Evolutionary conservation across 1,140 invertebrate genomes (phyloP), one percentile per base, ranked within the genome.

Genomic region (Heliconius hermathena): DNA sequence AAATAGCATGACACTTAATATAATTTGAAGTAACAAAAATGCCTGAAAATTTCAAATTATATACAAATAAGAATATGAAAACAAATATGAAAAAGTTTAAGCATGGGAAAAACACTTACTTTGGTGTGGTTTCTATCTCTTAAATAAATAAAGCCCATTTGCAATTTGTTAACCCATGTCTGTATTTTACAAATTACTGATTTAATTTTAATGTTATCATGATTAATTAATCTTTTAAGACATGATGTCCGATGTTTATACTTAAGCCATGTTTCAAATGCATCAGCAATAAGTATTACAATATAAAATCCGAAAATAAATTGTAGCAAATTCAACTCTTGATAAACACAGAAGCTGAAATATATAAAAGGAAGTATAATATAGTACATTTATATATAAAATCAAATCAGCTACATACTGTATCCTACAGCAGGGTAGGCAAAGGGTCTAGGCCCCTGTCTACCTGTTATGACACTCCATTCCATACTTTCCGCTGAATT

Each of bases 231-330:
- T 74, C 86, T 85, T 85, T 91, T 92, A 4, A 94, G 79, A 81
- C 87, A 94, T 73, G 87, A 81, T 71, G 89, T 93, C 82, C 93
- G 90, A 81, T 94, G 93, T 86, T 94, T 94, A 81, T 90, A 84
- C 83, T 89, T 93, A 54, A 94, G 82, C 93, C 93, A 94, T n/a
- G 87, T 78, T 84, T 94, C 93, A 82, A 93, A 88, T 72, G 88
- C 92, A 86, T 94, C 91, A 74, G 90, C 74, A 80, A 72, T 78
- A 70, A 91, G 18, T 71, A 90, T 76, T 66, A 84, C 60, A 73
- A 89, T 83, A 74, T 76, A 85, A 74, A 89, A 73, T 76, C 83
- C 82, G 60, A 89, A 84, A 73, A 89, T 70, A 74, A 93, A 89
- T 84, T 89, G 84, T 71, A 93, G 80, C 38, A 91, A 83, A 78